Evolutionary conservation across 1,140 invertebrate genomes (phyloP), one percentile per base, ranked within the genome.

Genomic region (Acarapis woodi): DNA sequence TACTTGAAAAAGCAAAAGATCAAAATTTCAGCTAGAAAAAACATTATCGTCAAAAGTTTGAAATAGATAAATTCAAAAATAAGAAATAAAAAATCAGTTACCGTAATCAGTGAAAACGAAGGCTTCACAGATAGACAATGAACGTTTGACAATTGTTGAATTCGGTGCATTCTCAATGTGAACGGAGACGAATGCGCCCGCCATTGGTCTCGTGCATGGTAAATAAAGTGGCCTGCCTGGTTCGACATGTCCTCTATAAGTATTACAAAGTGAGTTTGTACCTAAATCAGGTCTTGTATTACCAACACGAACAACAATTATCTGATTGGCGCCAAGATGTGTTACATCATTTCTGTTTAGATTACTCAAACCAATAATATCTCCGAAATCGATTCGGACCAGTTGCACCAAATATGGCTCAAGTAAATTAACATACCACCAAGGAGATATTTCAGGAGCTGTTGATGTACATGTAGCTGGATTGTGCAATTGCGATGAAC

Each of bases 351-450:
- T 26, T 26, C 6, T 26, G 6, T 8, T 8, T 26, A n/a, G 6
- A n/a, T 26, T 26, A 8, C 25, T 26, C 25, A 26, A 26, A 6
- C 25, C 25, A 26, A 8, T 8, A 26, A 26, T 26, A 55, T 78
- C 75, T 30, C 80, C 82, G 52, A 87, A 87, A 58, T 87, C 82
- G 29, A 88, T 57, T 26, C 82, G 58, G 8, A 88, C 80, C 31
- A 87, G 61, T 53, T 88, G 25, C n/a, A 88, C 79, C 75, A 87
- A 82, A 52, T 87, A 87, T 0, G 80, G 80, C 49, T 88, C 82
- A 20, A 88, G 60, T 1, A 88, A 63, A 54, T 88, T 88, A 44
- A 88, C 80, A 55, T 87, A 87, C 79, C 80, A 88, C 80, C 80
- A 87, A 5, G 82, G 80, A 10, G 67, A 63, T 3, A 65, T 54